phyloP scores from a whole-genome alignment of 2,888 invertebrate genomes.

The Caenorhabditis becei region DNA sequence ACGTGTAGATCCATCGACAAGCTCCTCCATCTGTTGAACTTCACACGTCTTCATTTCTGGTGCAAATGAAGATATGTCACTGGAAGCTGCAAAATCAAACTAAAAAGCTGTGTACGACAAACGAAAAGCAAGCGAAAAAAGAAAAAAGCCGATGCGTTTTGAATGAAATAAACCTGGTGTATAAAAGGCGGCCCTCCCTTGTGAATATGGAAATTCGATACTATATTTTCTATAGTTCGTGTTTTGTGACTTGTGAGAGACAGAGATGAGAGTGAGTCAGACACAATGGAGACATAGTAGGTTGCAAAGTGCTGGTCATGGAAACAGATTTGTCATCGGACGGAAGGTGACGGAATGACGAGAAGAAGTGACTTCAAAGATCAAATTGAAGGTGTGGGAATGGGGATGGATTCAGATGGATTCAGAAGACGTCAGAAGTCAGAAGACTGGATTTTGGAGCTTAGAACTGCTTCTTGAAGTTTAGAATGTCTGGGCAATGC shows the following conservation, averaged over 20 bases:
- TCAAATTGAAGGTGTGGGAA: too few species aligned
- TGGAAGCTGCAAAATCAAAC: conserved; percentile 1
- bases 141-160: too few species aligned
- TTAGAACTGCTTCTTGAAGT: too few species aligned
- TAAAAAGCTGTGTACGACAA: not conserved
- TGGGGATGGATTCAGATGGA: too few species aligned
- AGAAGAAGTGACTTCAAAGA: too few species aligned
- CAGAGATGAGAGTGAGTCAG: not conserved
- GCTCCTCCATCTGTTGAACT: conserved; percentile 38
- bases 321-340: too few species aligned
- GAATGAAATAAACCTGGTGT: not conserved
- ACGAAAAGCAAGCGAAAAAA: conserved; percentile 11
- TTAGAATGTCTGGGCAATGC: too few species aligned
- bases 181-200: not conserved
- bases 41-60: conserved; percentile 26
- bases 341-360: too few species aligned
- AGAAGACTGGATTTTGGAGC: too few species aligned
- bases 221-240: conserved; percentile 6
- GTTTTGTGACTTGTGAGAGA: conserved; percentile 35
- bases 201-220: conserved; percentile 33
- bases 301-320: not conserved
- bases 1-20: conserved; percentile 37
- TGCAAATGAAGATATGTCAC: too few species aligned
- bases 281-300: not conserved
- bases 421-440: too few species aligned